Base-by-base conservation (phyloP, 2,113 vertebrate species). In the Nestor notabilis region DNA sequence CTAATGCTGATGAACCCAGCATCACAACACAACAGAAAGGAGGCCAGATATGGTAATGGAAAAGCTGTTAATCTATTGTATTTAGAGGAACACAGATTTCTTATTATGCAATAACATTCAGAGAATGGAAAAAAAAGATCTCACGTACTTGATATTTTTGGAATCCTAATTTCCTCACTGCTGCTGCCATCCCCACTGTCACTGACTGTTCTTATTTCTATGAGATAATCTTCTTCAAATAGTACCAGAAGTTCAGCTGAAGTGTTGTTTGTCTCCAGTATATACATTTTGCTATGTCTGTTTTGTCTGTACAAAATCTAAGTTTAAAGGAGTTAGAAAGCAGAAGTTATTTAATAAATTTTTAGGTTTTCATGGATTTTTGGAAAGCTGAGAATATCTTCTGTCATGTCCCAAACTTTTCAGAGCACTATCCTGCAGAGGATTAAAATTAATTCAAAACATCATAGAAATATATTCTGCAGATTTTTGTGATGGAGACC, bases 161-260 rank as follows among this genome's bases (percentile, higher is more conserved):
- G 99, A 95, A 99, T 99, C 96, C 98, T 98, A 79, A 99, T 99
- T 94, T 98, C 98, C 46, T 98, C 98, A 15, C 99, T 99, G 98
- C 99, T 99, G 97, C 98, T 98, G 58, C 99, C 99, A 16, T 99
- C 99, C 4, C 99, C 99, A 11, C 99, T 98, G 1, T 99, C 98
- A 3, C 98, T 99, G 90, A 98, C 95, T 21, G 98, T 98, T 97
- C 98, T 98, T 94, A 99, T 99, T 97, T 99, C 99, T 47, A 99
- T 98, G 77, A 99, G 95, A 97, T 99, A 99, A 97, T 99, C 99
- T 83, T 99, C 99, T 91, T 98, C 99, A 25, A 98, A 98, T 1
- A 98, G 99, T 53, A 99, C 97, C 58, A 98, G 98, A 21, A 99
- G 98, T 95, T 99, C 99, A 91, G 99, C 98, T 8, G 98, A 99